phyloP scores from a whole-genome alignment of 2,113 vertebrate species.

The Petrocephalus microphthalmus region DNA sequence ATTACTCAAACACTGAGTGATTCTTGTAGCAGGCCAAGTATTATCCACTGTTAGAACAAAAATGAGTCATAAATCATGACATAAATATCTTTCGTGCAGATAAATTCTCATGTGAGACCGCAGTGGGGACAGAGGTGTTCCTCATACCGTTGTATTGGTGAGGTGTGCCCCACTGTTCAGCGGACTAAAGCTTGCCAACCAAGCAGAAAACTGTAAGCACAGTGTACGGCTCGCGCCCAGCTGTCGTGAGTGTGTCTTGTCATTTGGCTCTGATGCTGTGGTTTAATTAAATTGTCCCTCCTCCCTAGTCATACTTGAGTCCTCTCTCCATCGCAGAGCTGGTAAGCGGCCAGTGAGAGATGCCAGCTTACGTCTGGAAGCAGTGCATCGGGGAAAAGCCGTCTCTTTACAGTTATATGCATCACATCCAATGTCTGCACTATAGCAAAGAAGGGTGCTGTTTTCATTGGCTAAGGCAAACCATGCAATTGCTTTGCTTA shows the following conservation, averaged over 20 bases:
- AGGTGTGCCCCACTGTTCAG: background rate
- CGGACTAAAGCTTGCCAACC: background rate
- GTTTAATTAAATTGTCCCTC: background rate
- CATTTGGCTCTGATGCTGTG: background rate
- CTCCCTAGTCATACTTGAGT: background rate
- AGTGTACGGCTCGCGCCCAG: background rate
- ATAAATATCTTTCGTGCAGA: background rate
- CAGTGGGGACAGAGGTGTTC: background rate
- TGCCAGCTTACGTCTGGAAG: background rate
- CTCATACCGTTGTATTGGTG: background rate
- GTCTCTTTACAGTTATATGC: background rate
- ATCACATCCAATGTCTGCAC: background rate
- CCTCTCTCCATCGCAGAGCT: background rate
- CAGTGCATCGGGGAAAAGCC: background rate
- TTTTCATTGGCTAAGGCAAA: background rate
- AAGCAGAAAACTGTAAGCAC: background rate
- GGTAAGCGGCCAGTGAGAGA: background rate
- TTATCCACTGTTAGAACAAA: background rate
- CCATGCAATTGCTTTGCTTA: background rate
- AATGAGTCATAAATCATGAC: background rate
- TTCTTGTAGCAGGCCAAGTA: background rate
- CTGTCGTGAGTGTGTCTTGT: background rate
- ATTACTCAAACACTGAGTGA: background rate
- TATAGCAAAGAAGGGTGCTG: background rate
- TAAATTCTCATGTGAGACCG: background rate